Conservation (phyloP, 2,113 vertebrate genomes). For the Varanus salvator region DNA sequence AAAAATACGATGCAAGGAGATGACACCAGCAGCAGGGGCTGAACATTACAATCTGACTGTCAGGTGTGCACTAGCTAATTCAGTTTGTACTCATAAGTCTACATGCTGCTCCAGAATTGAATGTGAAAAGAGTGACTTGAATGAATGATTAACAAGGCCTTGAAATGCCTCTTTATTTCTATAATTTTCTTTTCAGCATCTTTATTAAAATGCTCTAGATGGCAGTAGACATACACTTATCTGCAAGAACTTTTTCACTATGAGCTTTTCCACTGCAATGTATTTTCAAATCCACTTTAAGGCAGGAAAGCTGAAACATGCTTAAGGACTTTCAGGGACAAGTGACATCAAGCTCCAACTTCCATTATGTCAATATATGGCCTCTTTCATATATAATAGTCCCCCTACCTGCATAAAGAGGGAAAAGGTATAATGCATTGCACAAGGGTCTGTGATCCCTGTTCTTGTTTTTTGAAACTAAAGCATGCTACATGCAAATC, state of each 20-base stretch:
- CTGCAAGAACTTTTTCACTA: background rate
- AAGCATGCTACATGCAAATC: background rate
- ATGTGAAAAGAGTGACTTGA: no score
- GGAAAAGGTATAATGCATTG: background rate
- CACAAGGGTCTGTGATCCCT: background rate
- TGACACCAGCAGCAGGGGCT: no score
- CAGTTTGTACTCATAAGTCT: no score
- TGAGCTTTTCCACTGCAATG: background rate
- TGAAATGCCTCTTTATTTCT: no score
- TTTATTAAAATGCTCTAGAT: background rate
- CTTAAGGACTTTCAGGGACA: background rate
- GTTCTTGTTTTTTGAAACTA: background rate
- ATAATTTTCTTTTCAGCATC: no score
- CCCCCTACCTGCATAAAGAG: background rate
- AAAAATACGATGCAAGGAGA: background rate
- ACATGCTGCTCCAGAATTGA: no score
- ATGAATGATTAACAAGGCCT: no score
- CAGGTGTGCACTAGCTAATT: no score
- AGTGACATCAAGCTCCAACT: background rate
- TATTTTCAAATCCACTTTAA: background rate
- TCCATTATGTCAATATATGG: background rate
- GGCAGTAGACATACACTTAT: background rate
- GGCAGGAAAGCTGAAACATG: background rate
- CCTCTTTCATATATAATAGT: background rate
- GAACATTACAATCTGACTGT: no score